Conservation (phyloP, 2,888 invertebrate genomes). For the Lottia gigantea region DNA sequence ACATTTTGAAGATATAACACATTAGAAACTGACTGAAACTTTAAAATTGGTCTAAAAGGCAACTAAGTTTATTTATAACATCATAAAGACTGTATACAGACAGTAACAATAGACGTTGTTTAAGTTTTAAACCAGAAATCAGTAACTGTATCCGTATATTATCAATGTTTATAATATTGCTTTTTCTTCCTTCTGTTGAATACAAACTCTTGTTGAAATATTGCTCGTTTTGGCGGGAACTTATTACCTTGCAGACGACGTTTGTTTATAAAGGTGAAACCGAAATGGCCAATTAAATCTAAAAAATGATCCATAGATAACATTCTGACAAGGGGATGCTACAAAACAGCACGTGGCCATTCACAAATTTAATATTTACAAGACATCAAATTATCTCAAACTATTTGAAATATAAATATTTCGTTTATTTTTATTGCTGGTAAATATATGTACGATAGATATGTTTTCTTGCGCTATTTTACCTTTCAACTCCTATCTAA, state of each 20-base stretch:
- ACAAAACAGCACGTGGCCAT: slow-evolving; percentile 9
- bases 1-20: too few relatives aligned
- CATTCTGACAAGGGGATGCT: slow-evolving; percentile 5
- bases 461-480: too few relatives aligned
- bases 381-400: neutral
- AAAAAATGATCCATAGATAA: slow-evolving; percentile 6
- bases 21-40: too few relatives aligned
- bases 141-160: neutral
- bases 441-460: too few relatives aligned
- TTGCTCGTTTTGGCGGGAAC: slow-evolving; percentile 6
- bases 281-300: slow-evolving; percentile 6
- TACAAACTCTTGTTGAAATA: slow-evolving; percentile 8
- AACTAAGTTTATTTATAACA: too few relatives aligned
- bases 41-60: too few relatives aligned
- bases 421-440: neutral
- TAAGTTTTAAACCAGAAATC: too few relatives aligned
- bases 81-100: too few relatives aligned
- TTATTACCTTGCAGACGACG: slow-evolving; percentile 10
- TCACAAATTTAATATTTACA: neutral
- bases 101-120: too few relatives aligned
- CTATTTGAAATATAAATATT: neutral
- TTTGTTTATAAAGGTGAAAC: slow-evolving; percentile 11
- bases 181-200: neutral
- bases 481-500: too few relatives aligned
- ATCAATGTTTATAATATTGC: neutral